These are phyloP conservation scores for Thamnaconus septentrionalis DNA, from an alignment of 2,113 vertebrate genomes.

Conservation along the genomic window DNA sequence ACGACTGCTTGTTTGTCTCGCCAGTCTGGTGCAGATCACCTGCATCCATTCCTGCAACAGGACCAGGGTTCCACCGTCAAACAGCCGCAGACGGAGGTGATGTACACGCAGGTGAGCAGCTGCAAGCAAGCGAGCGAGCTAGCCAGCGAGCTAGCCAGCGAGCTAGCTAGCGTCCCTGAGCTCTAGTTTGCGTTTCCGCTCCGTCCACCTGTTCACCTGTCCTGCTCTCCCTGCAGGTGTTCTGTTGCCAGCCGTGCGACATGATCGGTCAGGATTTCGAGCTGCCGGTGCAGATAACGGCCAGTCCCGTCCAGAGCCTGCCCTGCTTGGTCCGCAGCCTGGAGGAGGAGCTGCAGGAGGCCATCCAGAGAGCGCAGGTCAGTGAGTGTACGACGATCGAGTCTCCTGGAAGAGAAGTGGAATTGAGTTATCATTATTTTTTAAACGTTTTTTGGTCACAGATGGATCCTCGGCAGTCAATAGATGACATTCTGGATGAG, in stretches of 20 bases:
- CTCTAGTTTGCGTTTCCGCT: not conserved
- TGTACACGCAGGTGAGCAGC: constrained; percentile 68
- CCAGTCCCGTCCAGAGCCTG: constrained; percentile 74
- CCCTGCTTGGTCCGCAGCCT: constrained; percentile 73
- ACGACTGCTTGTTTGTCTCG: not conserved
- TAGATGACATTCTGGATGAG: constrained; percentile 86
- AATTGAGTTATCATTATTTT: not conserved
- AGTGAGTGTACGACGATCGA: constrained; percentile 11
- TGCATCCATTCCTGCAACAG: constrained; percentile 83
- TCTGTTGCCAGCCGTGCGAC: constrained; percentile 77
- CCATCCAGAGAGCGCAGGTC: constrained; percentile 88
- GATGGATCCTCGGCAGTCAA: constrained; percentile 84
- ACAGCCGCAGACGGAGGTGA: constrained; percentile 60
- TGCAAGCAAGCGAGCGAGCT: too few relatives aligned
- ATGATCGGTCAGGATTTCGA: constrained; percentile 81
- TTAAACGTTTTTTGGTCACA: constrained; percentile 48
- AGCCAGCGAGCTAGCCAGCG: too few relatives aligned
- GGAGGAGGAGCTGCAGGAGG: constrained; percentile 89
- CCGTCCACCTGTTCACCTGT: not conserved
- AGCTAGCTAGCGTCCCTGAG: too few relatives aligned
- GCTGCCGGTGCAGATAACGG: constrained; percentile 84
- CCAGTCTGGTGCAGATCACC: constrained; percentile 63
- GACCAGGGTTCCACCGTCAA: constrained; percentile 65
- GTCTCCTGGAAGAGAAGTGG: not conserved
- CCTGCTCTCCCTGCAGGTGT: constrained; percentile 61